phyloP scores from a whole-genome alignment of 2,113 vertebrate species.

The Festucalex cinctus region DNA sequence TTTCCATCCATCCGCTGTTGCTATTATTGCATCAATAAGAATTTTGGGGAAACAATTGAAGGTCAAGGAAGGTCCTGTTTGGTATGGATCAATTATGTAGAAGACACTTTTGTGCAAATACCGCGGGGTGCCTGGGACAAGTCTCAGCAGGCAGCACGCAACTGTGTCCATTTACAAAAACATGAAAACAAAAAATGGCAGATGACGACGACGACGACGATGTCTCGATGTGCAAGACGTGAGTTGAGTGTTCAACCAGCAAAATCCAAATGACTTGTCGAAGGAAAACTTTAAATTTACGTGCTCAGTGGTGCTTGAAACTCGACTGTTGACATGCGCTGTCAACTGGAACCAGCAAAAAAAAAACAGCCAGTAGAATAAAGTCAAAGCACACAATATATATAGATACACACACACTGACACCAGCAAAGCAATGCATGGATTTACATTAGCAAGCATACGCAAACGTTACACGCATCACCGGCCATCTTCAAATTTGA shows the following conservation, averaged over 20 bases:
- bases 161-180: conserved; percentile 30
- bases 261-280: conserved; percentile 55
- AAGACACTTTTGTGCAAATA: conserved; percentile 3
- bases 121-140: conserved; percentile 22
- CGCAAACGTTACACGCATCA: neutral
- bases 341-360: conserved; percentile 62
- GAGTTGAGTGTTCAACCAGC: conserved; percentile 8
- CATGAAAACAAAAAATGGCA: conserved; percentile 28
- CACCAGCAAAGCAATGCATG: conserved; percentile 8
- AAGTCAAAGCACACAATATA: conserved; percentile 28
- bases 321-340: conserved; percentile 59
- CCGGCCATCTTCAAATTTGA: neutral
- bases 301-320: conserved; percentile 68
- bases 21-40: conserved; percentile 8
- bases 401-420: conserved; percentile 13
- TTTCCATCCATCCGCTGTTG: conserved; percentile 12
- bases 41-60: conserved; percentile 18
- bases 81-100: conserved; percentile 18
- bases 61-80: neutral
- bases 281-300: conserved; percentile 64
- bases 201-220: conserved; percentile 40
- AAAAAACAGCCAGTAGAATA: conserved; percentile 58
- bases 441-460: conserved; percentile 4
- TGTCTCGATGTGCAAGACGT: conserved; percentile 9
- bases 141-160: conserved; percentile 10